Evolutionary conservation across 2,113 vertebrate species (phyloP).

Genomic region (Dissostichus mawsoni): DNA sequence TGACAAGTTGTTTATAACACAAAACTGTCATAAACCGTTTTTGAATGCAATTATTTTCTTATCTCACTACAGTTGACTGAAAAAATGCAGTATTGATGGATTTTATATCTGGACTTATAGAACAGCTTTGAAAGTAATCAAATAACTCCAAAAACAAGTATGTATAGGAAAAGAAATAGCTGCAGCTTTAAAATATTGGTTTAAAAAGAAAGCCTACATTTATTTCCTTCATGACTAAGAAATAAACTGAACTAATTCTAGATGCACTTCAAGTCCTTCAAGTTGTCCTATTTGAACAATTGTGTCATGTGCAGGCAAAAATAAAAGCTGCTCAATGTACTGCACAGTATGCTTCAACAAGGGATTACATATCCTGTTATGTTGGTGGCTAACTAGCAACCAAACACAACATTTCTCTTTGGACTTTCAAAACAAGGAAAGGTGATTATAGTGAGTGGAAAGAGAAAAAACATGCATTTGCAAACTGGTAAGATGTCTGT

Average conservation of each 20-base stretch:
- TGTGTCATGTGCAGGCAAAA: neutral
- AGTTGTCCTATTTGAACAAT: neutral
- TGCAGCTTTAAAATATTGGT: too few species aligned
- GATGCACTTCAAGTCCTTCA: neutral
- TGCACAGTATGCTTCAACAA: neutral
- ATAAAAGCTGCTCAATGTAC: neutral
- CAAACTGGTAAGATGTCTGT: conserved; percentile 12
- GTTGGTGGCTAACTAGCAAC: conserved; percentile 5
- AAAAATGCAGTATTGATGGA: too few species aligned
- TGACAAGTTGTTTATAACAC: too few species aligned
- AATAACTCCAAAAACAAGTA: too few species aligned
- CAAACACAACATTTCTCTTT: conserved; percentile 20
- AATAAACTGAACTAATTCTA: neutral
- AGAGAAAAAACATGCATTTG: conserved; percentile 24
- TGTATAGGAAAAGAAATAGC: too few species aligned
- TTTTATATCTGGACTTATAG: too few species aligned
- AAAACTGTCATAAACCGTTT: too few species aligned
- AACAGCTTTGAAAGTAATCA: too few species aligned
- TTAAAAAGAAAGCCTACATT: too few species aligned
- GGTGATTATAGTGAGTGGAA: neutral
- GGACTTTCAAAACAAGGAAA: conserved; percentile 2
- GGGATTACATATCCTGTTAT: neutral
- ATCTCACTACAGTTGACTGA: too few species aligned
- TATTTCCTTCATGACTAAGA: neutral
- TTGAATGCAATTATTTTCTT: too few species aligned